Evolutionary conservation across 2,888 invertebrate species (phyloP).

Genomic region (Caenorhabditis auriculariae): DNA sequence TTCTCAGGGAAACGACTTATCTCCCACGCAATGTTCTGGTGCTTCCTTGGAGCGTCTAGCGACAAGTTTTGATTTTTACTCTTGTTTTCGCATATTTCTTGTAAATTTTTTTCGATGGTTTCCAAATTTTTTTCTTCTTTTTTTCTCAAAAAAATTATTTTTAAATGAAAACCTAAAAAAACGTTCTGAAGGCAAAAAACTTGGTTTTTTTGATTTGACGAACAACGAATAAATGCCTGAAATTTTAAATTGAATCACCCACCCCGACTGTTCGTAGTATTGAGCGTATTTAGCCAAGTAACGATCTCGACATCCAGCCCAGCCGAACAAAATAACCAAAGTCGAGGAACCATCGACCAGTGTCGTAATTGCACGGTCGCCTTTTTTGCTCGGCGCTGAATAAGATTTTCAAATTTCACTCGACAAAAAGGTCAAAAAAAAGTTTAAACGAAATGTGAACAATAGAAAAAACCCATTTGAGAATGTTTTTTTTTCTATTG

Average conservation of each 20-base stretch:
- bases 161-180: background rate
- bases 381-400: conserved; percentile 14
- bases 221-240: background rate
- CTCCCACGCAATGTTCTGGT: too few relatives aligned
- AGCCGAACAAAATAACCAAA: conserved; percentile 76
- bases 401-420: background rate
- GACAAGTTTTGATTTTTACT: too few relatives aligned
- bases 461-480: background rate
- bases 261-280: conserved; percentile 79
- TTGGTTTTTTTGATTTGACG: too few relatives aligned
- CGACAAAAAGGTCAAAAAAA: background rate
- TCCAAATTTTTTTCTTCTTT: background rate
- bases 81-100: too few relatives aligned
- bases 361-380: conserved; percentile 14
- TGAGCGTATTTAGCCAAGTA: conserved; percentile 79
- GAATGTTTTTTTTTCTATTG: too few relatives aligned
- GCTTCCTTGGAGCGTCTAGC: too few relatives aligned
- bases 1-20: too few relatives aligned
- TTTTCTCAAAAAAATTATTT: background rate
- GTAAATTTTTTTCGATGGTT: too few relatives aligned
- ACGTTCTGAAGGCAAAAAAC: too few relatives aligned
- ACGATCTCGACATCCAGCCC: conserved; percentile 80
- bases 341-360: conserved; percentile 59
- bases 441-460: background rate
- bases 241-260: conserved; percentile 49